A percentile compares a stretch with the other conserved stretches of the same genome.
Conservation (phyloP, 2,797 vertebrate genomes). For the Lithobates pipiens region DNA sequence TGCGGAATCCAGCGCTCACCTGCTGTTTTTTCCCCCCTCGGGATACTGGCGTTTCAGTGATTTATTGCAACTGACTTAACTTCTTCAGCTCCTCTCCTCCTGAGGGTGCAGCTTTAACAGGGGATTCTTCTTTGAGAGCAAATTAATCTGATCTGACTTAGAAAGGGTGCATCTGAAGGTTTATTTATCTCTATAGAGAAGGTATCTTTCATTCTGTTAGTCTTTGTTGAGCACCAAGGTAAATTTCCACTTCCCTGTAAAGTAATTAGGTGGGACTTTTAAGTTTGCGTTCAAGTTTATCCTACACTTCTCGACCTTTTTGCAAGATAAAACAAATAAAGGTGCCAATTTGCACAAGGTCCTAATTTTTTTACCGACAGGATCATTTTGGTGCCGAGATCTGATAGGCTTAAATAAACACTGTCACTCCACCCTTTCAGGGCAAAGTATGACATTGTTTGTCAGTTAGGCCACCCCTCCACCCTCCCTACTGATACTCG, state of each 20-base stretch:
- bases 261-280: not conserved
- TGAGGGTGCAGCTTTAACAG: slow-evolving; percentile 5
- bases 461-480: too few relatives aligned
- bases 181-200: slow-evolving; percentile 1
- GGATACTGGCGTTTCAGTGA: slow-evolving; percentile 19
- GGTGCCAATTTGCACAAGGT: too few relatives aligned
- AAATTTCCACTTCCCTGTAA: not conserved
- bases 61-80: slow-evolving; percentile 35
- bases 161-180: slow-evolving; percentile 1
- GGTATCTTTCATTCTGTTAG: too few relatives aligned
- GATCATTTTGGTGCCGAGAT: too few relatives aligned
- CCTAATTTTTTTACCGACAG: too few relatives aligned
- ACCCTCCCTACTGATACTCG: too few relatives aligned
- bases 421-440: too few relatives aligned
- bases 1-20: slow-evolving; percentile 19
- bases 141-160: not conserved
- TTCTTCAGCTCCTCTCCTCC: slow-evolving; percentile 19
- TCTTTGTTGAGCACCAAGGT: too few relatives aligned
- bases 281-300: not conserved
- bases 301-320: not conserved
- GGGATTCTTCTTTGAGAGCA: slow-evolving; percentile 13
- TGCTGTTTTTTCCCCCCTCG: not conserved
- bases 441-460: too few relatives aligned
- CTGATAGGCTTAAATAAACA: too few relatives aligned
- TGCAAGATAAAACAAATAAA: not conserved